Evolutionary conservation across 1,140 invertebrate species (phyloP), one percentile per base, ranked within the genome.

Genomic region (Cryptotermes secundus): DNA sequence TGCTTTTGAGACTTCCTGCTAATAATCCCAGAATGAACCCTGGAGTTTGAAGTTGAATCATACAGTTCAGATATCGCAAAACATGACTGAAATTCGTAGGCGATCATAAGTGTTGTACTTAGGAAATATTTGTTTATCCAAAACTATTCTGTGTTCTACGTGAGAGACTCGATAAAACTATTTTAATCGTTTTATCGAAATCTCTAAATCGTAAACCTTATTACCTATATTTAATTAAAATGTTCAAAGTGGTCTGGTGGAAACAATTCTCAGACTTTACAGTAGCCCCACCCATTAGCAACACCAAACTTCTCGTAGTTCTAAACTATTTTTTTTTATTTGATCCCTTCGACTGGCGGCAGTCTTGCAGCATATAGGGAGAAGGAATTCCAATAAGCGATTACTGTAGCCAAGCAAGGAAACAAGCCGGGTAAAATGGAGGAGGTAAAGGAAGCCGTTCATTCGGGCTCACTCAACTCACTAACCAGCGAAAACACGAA

Each of bases 361-460:
- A 31, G 59, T 31, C 59, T 31, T 72, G 59, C 31, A 72, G 59
- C 22, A 35, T 81, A 81, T 16, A 81, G 34, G 80, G 34, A 26
- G 80, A 81, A 81, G 80, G 80, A 81, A 81, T 81, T 81, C 80
- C 80, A 81, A 81, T 81, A 81, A 81, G 34, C 80, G 34, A 81
- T 81, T 80, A 36, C 79, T 80, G 79, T 22, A 36, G 16, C 16
- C 45, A 49, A 49, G 45, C 45, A 49, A 49, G 45, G 45, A 49
- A 49, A 49, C 45, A 72, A 72, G 59, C 59, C 26, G 4, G 59
- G 59, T 26, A 31, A 31, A 72, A 72, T 26, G n/a, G 59, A n/a
- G 59, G 31, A n/a, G n/a, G 26, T n/a, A 31, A 72, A 49, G 19
- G 45, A 22, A 45, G 1, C 45, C 45, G 3, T 22, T 49, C 45